Evolutionary conservation across 2,888 invertebrate species (phyloP), one percentile per base, ranked within the genome.

Genomic region (Drosophila greeni): DNA sequence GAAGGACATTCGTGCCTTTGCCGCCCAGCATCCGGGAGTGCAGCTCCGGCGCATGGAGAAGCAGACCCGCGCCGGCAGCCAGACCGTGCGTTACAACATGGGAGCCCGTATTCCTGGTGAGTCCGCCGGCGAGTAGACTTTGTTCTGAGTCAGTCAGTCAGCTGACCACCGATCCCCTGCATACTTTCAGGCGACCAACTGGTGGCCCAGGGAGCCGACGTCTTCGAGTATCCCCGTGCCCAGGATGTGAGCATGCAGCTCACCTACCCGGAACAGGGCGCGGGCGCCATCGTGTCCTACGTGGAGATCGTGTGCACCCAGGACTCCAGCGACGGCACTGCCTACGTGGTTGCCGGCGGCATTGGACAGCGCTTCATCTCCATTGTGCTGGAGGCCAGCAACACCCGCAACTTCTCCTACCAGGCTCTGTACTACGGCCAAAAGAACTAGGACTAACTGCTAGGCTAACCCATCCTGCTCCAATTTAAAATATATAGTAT

Each of bases 271-370:
- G 80, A 85, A 55, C 42, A 58, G 2, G 87, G 86, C 40, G 45
- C 65, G 0, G 87, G 86, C 1, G 72, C 84, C 29, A 65, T 86
- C 47, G 69, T 88, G 5, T 87, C 84, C 33, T 85, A 73, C 52
- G 85, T 88, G 16, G 83, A 87, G 61, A 68, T 88, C 23, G 26
- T 75, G 8, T 84, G 85, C 66, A 66, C 83, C 1, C 88, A 88
- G 77, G 84, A 83, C 14, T 82, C 70, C 29, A 74, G 42, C 18
- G 73, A 78, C 3, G 88, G 88, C 39, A 86, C 84, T 59, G 88
- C 87, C n/a, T 88, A 84, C 65, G 82, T 89, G 4, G 81, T 86
- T 3, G 84, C 82, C 18, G 89, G 88, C 24, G 88, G 89, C 64
- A 86, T 89, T 72, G 87, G 88, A 3, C 85, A 87, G 57, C 84